A percentile compares a stretch with the other conserved stretches of the same genome.
phyloP scores from a whole-genome alignment of 2,888 invertebrate genomes.

The Pseudanteris insignis region DNA sequence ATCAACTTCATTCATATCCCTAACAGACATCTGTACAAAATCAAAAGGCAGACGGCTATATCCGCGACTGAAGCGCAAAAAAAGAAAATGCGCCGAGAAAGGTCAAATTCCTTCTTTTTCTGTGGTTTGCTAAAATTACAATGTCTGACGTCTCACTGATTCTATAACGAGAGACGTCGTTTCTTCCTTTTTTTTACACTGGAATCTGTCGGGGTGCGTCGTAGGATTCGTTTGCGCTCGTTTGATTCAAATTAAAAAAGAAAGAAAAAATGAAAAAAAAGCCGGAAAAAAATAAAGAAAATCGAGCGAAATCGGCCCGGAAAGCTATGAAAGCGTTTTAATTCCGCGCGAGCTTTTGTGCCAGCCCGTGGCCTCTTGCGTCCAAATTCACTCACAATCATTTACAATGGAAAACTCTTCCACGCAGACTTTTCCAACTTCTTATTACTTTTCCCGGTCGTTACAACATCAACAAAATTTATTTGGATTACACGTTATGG shows the following conservation, averaged over 20 bases:
- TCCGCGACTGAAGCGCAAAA: constrained; percentile 1
- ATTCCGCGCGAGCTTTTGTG: constrained; percentile 9
- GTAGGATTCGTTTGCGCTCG: constrained; percentile 21
- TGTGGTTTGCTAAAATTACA: constrained; percentile 29
- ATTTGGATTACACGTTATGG: no score
- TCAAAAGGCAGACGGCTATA: constrained; percentile 19
- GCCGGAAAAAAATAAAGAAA: not conserved
- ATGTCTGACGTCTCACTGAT: constrained; percentile 28
- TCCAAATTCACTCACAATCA: constrained; percentile 11
- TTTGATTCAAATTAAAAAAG: constrained; percentile 23
- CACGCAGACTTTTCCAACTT: not conserved
- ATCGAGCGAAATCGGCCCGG: constrained; percentile 11
- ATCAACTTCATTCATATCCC: constrained; percentile 42
- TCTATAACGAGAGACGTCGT: no score
- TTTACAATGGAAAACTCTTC: constrained; percentile 12
- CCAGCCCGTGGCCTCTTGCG: not conserved
- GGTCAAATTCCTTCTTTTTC: constrained; percentile 32
- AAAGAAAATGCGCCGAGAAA: constrained; percentile 24
- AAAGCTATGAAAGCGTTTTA: constrained; percentile 12
- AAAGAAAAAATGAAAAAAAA: not conserved
- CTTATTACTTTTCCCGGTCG: not conserved
- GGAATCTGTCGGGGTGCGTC: constrained; percentile 16
- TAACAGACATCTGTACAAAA: constrained; percentile 39
- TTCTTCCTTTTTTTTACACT: constrained; percentile 13
- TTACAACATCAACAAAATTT: no score